These are phyloP conservation scores for Latrodectus geometricus DNA, from an alignment of 1,140 invertebrate genomes.

Conservation along the genomic window DNA sequence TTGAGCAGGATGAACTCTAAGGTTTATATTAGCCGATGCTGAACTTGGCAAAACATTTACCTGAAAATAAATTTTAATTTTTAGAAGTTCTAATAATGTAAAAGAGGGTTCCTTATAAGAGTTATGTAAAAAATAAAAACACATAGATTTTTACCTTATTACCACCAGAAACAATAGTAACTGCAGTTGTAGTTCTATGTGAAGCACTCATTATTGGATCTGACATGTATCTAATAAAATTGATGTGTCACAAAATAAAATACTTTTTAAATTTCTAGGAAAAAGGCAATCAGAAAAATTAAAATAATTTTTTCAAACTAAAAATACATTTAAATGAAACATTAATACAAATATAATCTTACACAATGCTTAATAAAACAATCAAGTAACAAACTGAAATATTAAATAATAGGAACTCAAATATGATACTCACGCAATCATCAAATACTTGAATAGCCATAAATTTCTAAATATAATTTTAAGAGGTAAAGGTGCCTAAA, in stretches of 20 bases:
- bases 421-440: constrained; percentile 64
- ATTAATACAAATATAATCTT: not conserved
- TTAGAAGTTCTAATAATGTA: not conserved
- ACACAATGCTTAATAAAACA: not conserved
- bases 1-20: constrained; percentile 73
- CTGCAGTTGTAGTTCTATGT: constrained; percentile 73
- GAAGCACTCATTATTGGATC: constrained; percentile 70
- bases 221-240: constrained; percentile 66
- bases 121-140: not conserved
- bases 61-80: constrained; percentile 65
- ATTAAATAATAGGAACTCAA: not conserved
- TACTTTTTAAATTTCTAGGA: not conserved
- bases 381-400: not conserved
- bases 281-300: not conserved
- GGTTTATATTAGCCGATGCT: constrained; percentile 73
- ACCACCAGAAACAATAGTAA: constrained; percentile 73
- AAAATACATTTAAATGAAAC: not conserved
- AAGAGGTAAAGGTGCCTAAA: constrained; percentile 69
- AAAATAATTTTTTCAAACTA: not conserved
- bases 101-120: not conserved
- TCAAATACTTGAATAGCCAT: constrained; percentile 73
- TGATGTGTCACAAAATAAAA: not conserved
- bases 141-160: constrained; percentile 56
- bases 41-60: constrained; percentile 73
- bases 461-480: constrained; percentile 72